phyloP scores from a whole-genome alignment of 1,140 invertebrate genomes.

The Anagrus nilaparvatae region DNA sequence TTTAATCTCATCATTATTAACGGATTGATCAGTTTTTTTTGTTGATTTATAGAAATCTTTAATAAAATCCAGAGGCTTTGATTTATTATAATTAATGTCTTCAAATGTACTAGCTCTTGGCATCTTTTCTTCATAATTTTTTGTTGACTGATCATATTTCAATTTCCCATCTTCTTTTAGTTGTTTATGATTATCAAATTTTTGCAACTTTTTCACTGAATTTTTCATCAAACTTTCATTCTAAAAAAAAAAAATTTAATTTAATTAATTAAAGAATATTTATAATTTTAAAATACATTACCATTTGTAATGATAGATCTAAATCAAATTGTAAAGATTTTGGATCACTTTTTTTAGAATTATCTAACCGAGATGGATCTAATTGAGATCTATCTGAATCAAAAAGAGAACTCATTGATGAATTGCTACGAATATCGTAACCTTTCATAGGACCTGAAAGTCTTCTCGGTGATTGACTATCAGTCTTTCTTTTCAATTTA shows the following conservation, averaged over 20 bases:
- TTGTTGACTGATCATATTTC: slow-evolving; percentile 33
- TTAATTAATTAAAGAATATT: background rate
- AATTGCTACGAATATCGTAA: slow-evolving; percentile 40
- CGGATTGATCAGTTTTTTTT: slow-evolving; percentile 19
- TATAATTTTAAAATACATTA: background rate
- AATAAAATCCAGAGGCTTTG: slow-evolving; percentile 15
- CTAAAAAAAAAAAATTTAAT: slow-evolving; percentile 4
- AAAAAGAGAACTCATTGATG: slow-evolving; percentile 38
- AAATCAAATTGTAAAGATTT: slow-evolving; percentile 12
- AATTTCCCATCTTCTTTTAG: slow-evolving; percentile 17
- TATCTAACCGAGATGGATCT: slow-evolving; percentile 32
- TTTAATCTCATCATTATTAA: slow-evolving; percentile 25
- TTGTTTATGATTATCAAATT: slow-evolving; percentile 8
- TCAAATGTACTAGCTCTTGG: slow-evolving; percentile 29
- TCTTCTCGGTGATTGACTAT: slow-evolving; percentile 36
- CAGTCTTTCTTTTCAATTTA: slow-evolving; percentile 38
- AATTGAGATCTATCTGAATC: slow-evolving; percentile 40
- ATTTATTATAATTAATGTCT: slow-evolving; percentile 19
- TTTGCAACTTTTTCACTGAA: slow-evolving; percentile 12
- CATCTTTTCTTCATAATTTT: slow-evolving; percentile 40
- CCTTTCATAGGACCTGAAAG: slow-evolving; percentile 41
- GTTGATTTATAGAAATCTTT: slow-evolving; percentile 23
- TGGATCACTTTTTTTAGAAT: slow-evolving; percentile 18
- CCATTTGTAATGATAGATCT: slow-evolving; percentile 8
- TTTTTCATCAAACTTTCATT: slow-evolving; percentile 6